Evolutionary conservation across 92 coral and sea anemone species (phyloP), one percentile per base, ranked within the genome.

Genomic region (Epizoanthus scotinus): DNA sequence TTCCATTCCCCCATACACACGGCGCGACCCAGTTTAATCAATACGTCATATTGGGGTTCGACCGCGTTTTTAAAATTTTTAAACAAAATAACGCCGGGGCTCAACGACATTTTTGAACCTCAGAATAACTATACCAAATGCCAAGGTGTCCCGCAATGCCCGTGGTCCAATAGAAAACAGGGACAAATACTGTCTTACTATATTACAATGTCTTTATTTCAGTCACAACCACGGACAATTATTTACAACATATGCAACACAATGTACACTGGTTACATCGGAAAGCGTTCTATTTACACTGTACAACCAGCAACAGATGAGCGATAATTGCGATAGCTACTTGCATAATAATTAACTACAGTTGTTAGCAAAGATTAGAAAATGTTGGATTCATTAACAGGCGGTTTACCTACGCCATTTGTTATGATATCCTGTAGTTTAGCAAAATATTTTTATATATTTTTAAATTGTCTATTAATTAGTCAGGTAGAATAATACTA

Each of bases 221-320:
- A 47, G 52, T 47, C 52, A 68, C 54, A 40, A 68, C 21, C 44
- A 17, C 2, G 2, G 22, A 68, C 26, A 20, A 34, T 12, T 17
- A 38, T 66, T 66, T 13, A 68, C 29, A 40, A 38, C 27, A 68
- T 40, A n/a, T 68, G 52, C 52, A 10, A 47, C 52, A 47, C 12
- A 47, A 38, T 7, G 21, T 40, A 42, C 13, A 68, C 55, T 38
- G 4, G 38, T 68, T 42, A 68, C 28, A 68, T 40, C 40, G 27
- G 8, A 3, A 17, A n/a, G 44, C 25, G 29, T 34, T 38, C 28
- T 68, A 68, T 68, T 68, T 68, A 68, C 54, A 68, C 56, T 68
- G 54, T 68, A 40, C 73, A 68, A 22, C 47, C 22, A 42, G 17
- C 12, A 19, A 21, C 18, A 15, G 17, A 17, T 66, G 26, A 36